Evolutionary conservation across 2,797 vertebrate species (phyloP).

Genomic region (Leuciscus waleckii): DNA sequence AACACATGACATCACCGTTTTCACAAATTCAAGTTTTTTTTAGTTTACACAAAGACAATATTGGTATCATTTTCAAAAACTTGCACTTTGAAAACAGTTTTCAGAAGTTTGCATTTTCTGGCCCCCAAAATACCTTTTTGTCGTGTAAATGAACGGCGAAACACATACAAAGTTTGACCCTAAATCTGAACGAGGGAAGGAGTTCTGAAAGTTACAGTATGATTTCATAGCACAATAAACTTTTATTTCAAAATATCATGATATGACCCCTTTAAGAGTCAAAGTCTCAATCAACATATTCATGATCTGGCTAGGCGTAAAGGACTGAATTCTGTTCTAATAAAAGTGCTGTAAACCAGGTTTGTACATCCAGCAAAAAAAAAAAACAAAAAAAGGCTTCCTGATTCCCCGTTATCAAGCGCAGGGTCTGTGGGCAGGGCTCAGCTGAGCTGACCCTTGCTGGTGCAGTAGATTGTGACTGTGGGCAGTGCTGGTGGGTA

Average conservation of each 20-base stretch:
- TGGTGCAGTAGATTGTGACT: conserved; percentile 26
- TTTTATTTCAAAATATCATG: conserved; percentile 28
- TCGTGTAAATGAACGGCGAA: neutral
- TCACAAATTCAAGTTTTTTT: neutral
- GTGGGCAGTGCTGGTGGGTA: conserved; percentile 72
- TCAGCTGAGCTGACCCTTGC: conserved; percentile 17
- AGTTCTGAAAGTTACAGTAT: conserved; percentile 13
- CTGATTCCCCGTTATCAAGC: conserved; percentile 1
- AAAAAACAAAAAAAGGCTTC: neutral
- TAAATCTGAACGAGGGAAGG: neutral
- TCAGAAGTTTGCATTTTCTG: neutral
- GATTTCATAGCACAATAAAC: conserved; percentile 4
- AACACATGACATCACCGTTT: neutral
- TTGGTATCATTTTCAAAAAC: too few species aligned
- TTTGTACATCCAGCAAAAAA: conserved; percentile 8
- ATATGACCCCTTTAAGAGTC: conserved; percentile 33
- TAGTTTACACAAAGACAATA: neutral
- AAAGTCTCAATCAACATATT: conserved; percentile 20
- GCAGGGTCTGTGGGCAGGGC: conserved; percentile 15
- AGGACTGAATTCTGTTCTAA: conserved; percentile 11
- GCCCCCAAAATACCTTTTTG: neutral
- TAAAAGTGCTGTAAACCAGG: conserved; percentile 36
- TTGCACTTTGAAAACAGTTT: too few species aligned
- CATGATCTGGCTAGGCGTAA: neutral
- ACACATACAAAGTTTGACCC: neutral